Conservation (phyloP, 2,888 invertebrate species). For the Mythimna pallens region DNA sequence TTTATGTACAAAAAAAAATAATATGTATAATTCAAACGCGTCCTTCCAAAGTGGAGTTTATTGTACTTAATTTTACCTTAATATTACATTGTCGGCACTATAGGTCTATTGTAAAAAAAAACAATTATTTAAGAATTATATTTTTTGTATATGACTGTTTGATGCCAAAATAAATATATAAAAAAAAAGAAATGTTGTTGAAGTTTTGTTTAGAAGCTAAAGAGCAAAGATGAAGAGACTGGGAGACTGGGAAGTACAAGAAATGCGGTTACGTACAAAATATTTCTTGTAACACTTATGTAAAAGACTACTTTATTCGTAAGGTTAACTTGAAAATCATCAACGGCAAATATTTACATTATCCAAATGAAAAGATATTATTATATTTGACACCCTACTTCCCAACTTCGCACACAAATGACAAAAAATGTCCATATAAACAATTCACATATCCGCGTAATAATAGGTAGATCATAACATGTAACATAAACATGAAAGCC, state of each 20-base stretch:
- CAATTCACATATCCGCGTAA: constrained; percentile 49
- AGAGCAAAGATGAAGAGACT: background rate
- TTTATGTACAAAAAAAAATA: too few species aligned
- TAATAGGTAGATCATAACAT: constrained; percentile 43
- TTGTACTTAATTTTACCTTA: too few species aligned
- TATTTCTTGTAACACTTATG: background rate
- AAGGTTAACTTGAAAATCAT: constrained; percentile 12
- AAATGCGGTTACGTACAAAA: background rate
- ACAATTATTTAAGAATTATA: too few species aligned
- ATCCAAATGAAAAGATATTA: constrained; percentile 12
- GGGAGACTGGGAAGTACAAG: too few species aligned
- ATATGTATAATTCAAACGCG: too few species aligned
- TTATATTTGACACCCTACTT: constrained; percentile 24
- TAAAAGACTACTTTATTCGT: constrained; percentile 2
- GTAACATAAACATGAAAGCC: constrained; percentile 61
- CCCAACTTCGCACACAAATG: constrained; percentile 34
- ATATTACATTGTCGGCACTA: too few species aligned
- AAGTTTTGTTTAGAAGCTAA: background rate
- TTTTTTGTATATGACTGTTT: too few species aligned
- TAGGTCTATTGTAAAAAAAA: too few species aligned
- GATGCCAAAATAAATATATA: too few species aligned
- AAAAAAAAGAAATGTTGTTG: too few species aligned
- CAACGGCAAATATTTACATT: constrained; percentile 20
- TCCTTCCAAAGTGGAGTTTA: too few species aligned
- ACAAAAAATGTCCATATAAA: constrained; percentile 28